Evolutionary conservation across 2,113 vertebrate genomes (phyloP).

Genomic region (Spheniscus mendiculus): DNA sequence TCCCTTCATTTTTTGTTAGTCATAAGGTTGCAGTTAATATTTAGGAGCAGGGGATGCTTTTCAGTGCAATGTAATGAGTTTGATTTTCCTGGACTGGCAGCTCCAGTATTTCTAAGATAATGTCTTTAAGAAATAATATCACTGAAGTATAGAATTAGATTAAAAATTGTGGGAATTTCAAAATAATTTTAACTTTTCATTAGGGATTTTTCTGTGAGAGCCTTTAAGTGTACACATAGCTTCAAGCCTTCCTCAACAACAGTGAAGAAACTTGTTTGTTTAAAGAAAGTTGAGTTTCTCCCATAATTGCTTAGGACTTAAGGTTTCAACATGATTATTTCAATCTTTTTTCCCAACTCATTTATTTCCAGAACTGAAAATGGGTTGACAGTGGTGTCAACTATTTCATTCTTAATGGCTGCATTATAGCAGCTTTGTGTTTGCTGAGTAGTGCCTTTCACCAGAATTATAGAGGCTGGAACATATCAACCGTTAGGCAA

Average conservation of each 20-base stretch:
- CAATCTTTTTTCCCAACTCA: background rate
- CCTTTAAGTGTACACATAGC: background rate
- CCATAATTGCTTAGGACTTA: background rate
- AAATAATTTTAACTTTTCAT: background rate
- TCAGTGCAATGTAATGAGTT: background rate
- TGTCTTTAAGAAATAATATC: background rate
- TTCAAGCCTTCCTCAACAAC: background rate
- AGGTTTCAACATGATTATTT: background rate
- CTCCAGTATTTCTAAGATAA: background rate
- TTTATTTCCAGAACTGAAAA: background rate
- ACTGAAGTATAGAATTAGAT: background rate
- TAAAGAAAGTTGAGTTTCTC: background rate
- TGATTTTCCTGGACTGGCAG: background rate
- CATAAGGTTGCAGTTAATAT: background rate
- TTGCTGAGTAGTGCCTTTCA: background rate
- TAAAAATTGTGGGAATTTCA: background rate
- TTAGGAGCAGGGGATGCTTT: background rate
- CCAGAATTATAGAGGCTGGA: background rate
- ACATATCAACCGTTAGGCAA: background rate
- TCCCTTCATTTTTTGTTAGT: background rate
- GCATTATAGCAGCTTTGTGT: background rate
- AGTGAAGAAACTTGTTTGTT: background rate
- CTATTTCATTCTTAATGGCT: background rate
- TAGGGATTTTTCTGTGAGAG: background rate
- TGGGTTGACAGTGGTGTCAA: background rate